phyloP scores from a whole-genome alignment of 2,797 vertebrate species.

The Oreonectes daqikongensis region DNA sequence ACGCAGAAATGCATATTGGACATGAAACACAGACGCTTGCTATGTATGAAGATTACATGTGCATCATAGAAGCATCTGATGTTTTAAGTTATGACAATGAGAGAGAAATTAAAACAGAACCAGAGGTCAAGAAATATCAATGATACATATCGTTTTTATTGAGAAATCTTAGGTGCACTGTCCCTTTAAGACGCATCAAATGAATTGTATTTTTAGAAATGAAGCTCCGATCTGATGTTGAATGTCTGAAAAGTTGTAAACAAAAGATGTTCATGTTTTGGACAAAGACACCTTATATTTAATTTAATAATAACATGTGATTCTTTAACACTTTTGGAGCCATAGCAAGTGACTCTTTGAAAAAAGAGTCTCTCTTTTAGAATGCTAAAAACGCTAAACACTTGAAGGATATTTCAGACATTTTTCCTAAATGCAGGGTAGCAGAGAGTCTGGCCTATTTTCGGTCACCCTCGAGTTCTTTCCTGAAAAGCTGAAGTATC shows the following conservation, averaged over 20 bases:
- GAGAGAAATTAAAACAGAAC: not conserved
- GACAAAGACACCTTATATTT: not conserved
- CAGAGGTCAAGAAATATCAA: not conserved
- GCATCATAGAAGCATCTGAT: not conserved
- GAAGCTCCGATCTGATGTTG: too few species aligned
- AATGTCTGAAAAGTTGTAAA: too few species aligned
- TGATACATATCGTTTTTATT: not conserved
- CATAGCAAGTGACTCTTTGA: constrained; percentile 16
- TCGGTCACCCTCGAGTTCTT: constrained; percentile 35
- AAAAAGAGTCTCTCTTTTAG: not conserved
- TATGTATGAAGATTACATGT: not conserved
- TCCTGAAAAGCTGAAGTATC: constrained; percentile 58
- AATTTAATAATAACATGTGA: not conserved
- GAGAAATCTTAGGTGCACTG: not conserved
- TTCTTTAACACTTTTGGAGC: constrained; percentile 13
- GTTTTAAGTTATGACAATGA: not conserved
- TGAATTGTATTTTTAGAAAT: too few species aligned
- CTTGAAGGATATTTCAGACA: constrained; percentile 31
- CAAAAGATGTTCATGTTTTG: too few species aligned
- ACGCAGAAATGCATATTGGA: constrained; percentile 22
- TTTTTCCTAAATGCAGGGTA: constrained; percentile 45
- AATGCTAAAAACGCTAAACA: not conserved
- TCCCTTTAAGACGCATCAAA: not conserved
- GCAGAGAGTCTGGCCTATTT: constrained; percentile 28
- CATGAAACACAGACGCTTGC: not conserved